Conservation (phyloP, 2,113 vertebrate species). For the Fulica atra region DNA sequence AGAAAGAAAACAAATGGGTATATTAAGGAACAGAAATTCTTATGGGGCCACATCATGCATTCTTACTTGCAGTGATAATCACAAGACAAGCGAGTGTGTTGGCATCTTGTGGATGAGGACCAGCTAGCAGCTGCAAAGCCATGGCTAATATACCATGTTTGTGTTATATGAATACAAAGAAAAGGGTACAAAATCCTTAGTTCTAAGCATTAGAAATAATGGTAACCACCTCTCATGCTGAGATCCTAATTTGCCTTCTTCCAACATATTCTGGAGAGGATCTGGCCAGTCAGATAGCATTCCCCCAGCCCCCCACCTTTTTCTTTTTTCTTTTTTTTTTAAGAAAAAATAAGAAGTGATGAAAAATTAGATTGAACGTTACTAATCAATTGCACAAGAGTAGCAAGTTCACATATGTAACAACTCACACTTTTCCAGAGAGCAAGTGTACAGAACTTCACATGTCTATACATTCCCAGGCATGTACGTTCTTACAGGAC, state of each 20-base stretch:
- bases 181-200: not conserved
- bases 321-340: no score
- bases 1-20: conserved; percentile 28
- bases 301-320: not conserved
- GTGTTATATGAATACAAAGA: not conserved
- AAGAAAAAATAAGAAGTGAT: not conserved
- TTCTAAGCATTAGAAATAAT: not conserved
- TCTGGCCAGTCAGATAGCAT: not conserved
- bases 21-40: conserved; percentile 52
- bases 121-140: conserved; percentile 32
- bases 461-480: not conserved
- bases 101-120: not conserved
- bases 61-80: conserved; percentile 44
- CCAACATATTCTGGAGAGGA: not conserved
- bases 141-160: not conserved
- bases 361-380: not conserved
- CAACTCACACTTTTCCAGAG: not conserved
- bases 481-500: not conserved
- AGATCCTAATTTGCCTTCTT: not conserved
- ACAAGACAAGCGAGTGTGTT: not conserved
- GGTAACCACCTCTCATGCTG: not conserved
- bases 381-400: not conserved
- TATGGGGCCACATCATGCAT: conserved; percentile 16
- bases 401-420: not conserved
- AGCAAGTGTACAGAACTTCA: not conserved